A percentile compares a stretch with the other conserved stretches of the same genome.
phyloP scores from a whole-genome alignment of 1,140 invertebrate genomes.

The Eciton burchellii region DNA sequence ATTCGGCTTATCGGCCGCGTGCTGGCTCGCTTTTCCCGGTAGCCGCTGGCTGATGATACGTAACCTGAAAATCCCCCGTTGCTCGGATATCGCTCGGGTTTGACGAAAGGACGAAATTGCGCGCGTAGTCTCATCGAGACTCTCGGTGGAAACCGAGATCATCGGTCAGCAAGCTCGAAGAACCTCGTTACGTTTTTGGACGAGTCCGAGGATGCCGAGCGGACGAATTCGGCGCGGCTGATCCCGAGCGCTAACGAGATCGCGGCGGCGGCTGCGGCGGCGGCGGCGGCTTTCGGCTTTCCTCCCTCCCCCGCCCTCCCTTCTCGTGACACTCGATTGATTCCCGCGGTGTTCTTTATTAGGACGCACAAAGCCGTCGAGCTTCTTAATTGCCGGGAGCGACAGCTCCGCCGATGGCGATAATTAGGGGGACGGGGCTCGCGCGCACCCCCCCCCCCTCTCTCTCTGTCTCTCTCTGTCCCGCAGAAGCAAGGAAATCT shows the following conservation, averaged over 20 bases:
- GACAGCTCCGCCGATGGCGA: not conserved
- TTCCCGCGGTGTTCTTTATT: slow-evolving; percentile 66
- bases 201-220: too few relatives aligned
- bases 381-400: slow-evolving; percentile 59
- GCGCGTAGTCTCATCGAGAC: too few relatives aligned
- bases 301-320: too few relatives aligned
- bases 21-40: slow-evolving; percentile 71
- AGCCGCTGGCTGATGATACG: slow-evolving; percentile 70
- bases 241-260: slow-evolving; percentile 68
- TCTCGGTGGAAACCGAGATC: too few relatives aligned
- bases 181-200: too few relatives aligned
- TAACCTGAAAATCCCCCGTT: slow-evolving; percentile 60
- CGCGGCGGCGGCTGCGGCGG: slow-evolving; percentile 52
- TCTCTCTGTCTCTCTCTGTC: too few relatives aligned
- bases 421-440: slow-evolving; percentile 22
- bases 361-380: slow-evolving; percentile 53
- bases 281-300: slow-evolving; percentile 51
- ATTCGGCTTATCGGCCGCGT: slow-evolving; percentile 80
- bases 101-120: too few relatives aligned
- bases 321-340: slow-evolving; percentile 64
- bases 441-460: not conserved
- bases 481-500: not conserved
- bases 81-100: too few relatives aligned
- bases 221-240: slow-evolving; percentile 17
- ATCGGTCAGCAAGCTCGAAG: too few relatives aligned